Conservation (phyloP, 2,797 vertebrate species). For the Sphenopsis melanotis region DNA sequence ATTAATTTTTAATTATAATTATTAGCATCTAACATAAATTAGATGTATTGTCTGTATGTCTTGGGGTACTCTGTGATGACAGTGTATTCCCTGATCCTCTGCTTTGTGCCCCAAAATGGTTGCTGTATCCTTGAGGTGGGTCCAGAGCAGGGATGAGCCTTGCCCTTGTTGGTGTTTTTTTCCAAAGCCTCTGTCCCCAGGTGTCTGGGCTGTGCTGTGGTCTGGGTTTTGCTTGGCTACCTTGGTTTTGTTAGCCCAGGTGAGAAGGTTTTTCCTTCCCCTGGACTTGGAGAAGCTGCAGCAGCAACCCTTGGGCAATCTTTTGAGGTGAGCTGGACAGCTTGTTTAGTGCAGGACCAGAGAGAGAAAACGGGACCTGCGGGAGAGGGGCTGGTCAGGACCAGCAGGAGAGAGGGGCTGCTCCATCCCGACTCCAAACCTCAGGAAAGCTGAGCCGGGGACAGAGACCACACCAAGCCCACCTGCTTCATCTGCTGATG, state of each 20-base stretch:
- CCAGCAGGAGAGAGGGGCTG: neutral
- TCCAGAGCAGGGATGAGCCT: too few species aligned
- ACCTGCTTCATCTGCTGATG: neutral
- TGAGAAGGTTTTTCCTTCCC: neutral
- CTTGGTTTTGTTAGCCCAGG: neutral
- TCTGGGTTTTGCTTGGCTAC: neutral
- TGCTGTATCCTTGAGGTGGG: neutral
- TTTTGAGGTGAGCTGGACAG: accelerated
- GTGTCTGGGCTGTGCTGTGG: accelerated
- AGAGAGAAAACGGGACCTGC: accelerated
- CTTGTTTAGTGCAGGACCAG: neutral
- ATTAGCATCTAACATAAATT: neutral
- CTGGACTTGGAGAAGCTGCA: neutral
- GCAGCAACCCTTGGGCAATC: neutral
- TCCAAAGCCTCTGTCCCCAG: accelerated
- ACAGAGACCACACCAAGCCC: neutral
- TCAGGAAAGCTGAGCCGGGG: accelerated
- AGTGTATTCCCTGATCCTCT: too few species aligned
- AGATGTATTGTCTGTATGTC: neutral
- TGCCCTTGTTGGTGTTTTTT: accelerated
- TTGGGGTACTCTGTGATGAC: neutral
- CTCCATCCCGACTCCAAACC: accelerated
- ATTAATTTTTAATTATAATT: neutral
- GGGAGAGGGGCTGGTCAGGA: accelerated
- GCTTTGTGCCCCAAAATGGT: neutral